These are phyloP conservation scores for Aeoliscus strigatus DNA, from an alignment of 2,797 vertebrate genomes.

Conservation along the genomic window DNA sequence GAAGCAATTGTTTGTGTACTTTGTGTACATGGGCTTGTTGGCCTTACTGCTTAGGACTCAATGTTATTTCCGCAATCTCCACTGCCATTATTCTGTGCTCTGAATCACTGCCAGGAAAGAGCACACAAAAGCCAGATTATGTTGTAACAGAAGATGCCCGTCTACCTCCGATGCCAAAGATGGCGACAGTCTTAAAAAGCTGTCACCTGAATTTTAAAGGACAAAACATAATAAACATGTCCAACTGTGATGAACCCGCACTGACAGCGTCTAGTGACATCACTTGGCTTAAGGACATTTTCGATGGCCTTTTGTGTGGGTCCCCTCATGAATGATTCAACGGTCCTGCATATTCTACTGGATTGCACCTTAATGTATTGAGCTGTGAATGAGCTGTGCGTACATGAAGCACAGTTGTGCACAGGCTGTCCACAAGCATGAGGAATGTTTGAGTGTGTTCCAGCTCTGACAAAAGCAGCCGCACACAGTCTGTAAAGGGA, in stretches of 20 bases:
- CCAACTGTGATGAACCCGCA: background rate
- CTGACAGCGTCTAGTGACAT: background rate
- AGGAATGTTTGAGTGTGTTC: background rate
- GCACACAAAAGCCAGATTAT: background rate
- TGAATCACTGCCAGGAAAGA: too few species aligned
- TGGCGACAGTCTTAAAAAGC: background rate
- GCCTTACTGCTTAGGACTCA: too few species aligned
- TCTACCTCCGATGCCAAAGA: slow-evolving; percentile 6
- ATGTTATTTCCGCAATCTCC: too few species aligned
- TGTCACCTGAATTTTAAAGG: background rate
- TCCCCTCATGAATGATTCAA: slow-evolving; percentile 16
- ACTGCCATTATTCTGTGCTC: too few species aligned
- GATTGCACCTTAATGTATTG: background rate
- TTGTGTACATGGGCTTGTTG: too few species aligned
- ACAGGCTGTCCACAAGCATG: background rate
- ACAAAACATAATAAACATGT: background rate
- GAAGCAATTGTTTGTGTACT: slow-evolving; percentile 8
- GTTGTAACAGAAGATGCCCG: background rate
- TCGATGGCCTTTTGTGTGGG: slow-evolving; percentile 10
- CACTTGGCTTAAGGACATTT: background rate
- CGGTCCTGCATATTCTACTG: slow-evolving; percentile 5
- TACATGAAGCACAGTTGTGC: slow-evolving; percentile 1
- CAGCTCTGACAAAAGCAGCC: slow-evolving; percentile 5
- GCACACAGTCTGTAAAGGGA: slow-evolving; percentile 1
- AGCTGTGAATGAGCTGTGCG: slow-evolving; percentile 4